Percentiles rank a stretch among this genome's conserved stretches.
phyloP scores from a whole-genome alignment of 2,888 invertebrate genomes.

The Metallyticus violacea region DNA sequence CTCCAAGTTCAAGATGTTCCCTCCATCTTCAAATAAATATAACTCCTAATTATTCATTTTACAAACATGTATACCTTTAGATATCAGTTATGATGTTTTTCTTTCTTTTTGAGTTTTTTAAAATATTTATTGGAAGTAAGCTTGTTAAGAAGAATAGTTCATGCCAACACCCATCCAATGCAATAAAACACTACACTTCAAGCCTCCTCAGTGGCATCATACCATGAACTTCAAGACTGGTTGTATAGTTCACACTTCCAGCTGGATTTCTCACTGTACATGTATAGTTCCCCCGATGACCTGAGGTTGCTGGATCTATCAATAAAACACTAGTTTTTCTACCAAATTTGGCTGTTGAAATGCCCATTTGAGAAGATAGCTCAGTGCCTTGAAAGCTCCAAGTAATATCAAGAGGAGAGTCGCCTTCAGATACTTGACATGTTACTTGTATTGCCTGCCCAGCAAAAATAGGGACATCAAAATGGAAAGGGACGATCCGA shows the following conservation, averaged over 20 bases:
- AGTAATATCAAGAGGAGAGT: constrained; percentile 39
- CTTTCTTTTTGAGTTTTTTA: not conserved
- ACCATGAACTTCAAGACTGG: constrained; percentile 34
- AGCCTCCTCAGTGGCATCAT: not conserved
- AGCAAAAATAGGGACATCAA: constrained; percentile 40
- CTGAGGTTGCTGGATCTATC: constrained; percentile 43
- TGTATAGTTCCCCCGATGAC: constrained; percentile 45
- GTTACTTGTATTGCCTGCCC: constrained; percentile 41
- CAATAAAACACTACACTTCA: not conserved
- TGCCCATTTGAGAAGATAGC: constrained; percentile 41
- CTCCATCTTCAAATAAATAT: too few species aligned
- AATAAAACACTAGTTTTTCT: constrained; percentile 50
- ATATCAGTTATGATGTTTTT: not conserved
- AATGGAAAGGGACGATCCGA: constrained; percentile 40
- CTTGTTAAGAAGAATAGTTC: not conserved
- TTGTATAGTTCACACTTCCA: constrained; percentile 41
- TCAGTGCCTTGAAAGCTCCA: constrained; percentile 40
- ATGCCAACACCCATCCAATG: not conserved
- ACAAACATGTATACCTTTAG: not conserved
- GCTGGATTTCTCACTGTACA: constrained; percentile 44
- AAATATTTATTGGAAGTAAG: too few species aligned
- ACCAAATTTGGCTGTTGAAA: constrained; percentile 47
- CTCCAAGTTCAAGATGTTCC: not conserved
- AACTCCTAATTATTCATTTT: not conserved
- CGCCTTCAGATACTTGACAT: constrained; percentile 43